phyloP scores from a whole-genome alignment of 2,888 invertebrate genomes.

The Theretra japonica region DNA sequence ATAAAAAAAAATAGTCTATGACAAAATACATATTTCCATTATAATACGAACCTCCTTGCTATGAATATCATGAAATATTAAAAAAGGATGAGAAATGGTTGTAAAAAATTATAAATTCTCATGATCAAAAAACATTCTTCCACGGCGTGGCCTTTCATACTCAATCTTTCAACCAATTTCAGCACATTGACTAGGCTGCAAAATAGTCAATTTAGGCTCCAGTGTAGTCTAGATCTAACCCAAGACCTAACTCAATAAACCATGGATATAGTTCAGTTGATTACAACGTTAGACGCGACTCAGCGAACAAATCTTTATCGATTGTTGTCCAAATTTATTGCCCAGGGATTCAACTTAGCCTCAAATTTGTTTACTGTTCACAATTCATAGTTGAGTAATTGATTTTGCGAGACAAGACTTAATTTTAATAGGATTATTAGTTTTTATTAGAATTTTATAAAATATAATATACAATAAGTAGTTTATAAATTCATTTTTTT shows the following conservation, averaged over 20 bases:
- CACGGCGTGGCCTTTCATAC: too few species aligned
- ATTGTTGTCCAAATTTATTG: constrained; percentile 1
- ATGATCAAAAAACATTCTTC: too few species aligned
- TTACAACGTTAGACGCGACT: not conserved
- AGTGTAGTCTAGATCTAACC: not conserved
- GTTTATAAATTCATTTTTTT: too few species aligned
- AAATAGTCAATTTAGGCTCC: not conserved
- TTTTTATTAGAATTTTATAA: not conserved
- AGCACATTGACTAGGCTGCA: not conserved
- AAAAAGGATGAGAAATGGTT: too few species aligned
- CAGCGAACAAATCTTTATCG: not conserved
- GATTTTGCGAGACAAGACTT: not conserved
- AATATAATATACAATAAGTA: too few species aligned
- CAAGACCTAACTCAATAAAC: constrained; percentile 8
- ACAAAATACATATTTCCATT: too few species aligned
- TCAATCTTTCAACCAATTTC: not conserved
- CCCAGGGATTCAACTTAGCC: constrained; percentile 1
- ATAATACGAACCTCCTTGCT: too few species aligned
- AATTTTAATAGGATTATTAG: not conserved
- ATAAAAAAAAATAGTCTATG: too few species aligned
- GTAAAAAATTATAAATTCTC: too few species aligned
- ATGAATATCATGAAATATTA: too few species aligned
- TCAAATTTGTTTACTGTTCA: constrained; percentile 14
- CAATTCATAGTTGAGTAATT: not conserved
- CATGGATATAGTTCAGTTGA: not conserved